Conservation (phyloP, 1,140 invertebrate species). For the Plectrocnemia conspersa region DNA sequence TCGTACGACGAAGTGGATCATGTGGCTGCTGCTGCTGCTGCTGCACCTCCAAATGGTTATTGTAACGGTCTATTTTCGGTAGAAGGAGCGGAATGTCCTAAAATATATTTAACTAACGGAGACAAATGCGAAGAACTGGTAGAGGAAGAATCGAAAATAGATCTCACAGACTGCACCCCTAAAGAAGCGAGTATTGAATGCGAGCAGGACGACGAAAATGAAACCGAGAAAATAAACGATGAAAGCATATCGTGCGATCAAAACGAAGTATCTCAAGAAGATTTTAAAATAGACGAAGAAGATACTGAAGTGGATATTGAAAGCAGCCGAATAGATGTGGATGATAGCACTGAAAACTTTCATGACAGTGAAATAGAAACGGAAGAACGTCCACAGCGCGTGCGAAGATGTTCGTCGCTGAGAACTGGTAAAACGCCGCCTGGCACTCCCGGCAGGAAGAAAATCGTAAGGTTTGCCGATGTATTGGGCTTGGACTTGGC, state of each 20-base stretch:
- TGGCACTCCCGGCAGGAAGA: conserved; percentile 81
- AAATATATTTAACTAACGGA: too few species aligned
- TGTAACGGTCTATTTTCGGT: too few species aligned
- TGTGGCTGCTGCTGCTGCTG: too few species aligned
- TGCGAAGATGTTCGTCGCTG: conserved; percentile 77
- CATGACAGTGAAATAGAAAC: conserved; percentile 38
- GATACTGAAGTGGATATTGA: background rate
- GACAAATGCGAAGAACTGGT: background rate
- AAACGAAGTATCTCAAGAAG: conserved; percentile 22
- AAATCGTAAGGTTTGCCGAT: conserved; percentile 93
- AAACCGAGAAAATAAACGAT: conserved; percentile 24
- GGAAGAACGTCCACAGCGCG: conserved; percentile 57
- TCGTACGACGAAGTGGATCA: conserved; percentile 41
- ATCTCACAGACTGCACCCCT: background rate
- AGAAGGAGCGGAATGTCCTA: background rate
- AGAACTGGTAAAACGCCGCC: conserved; percentile 90
- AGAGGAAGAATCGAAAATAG: background rate
- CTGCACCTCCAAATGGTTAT: too few species aligned
- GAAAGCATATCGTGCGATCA: too few species aligned
- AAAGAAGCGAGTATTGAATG: conserved; percentile 4
- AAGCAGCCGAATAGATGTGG: conserved; percentile 27
- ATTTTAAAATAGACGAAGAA: conserved; percentile 26
- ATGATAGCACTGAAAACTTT: conserved; percentile 29
- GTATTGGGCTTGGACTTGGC: conserved; percentile 89
- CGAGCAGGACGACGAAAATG: conserved; percentile 21